Evolutionary conservation across 2,113 vertebrate genomes (phyloP).

Genomic region (Dryoscopus gambensis): DNA sequence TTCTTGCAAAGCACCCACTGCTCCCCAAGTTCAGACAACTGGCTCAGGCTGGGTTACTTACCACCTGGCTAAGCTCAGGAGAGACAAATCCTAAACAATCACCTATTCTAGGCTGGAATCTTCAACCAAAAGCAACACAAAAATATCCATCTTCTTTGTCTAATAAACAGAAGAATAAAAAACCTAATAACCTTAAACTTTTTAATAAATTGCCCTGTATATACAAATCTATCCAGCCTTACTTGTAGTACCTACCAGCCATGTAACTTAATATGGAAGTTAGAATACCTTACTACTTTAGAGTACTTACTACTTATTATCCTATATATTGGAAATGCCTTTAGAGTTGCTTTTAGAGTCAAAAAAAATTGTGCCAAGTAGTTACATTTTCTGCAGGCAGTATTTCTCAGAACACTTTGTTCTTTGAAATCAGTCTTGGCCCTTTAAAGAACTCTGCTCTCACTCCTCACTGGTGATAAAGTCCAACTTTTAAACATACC

Average conservation of each 20-base stretch:
- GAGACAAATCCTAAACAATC: background rate
- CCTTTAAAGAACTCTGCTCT: background rate
- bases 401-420: background rate
- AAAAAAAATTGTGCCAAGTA: accelerated
- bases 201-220: background rate
- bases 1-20: background rate
- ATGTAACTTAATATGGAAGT: background rate
- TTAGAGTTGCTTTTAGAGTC: background rate
- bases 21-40: background rate
- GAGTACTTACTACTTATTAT: background rate
- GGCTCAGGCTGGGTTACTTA: background rate
- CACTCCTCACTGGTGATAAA: background rate
- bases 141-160: background rate
- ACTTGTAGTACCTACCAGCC: background rate
- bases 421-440: background rate
- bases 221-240: background rate
- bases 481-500: background rate
- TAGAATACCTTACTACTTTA: background rate
- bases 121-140: too few relatives aligned
- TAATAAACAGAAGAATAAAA: background rate
- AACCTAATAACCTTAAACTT: background rate
- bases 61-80: background rate
- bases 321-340: background rate
- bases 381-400: background rate
- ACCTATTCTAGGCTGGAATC: background rate